These are phyloP conservation scores for Paratilapia polleni DNA, from an alignment of 2,113 vertebrate genomes.

Conservation along the genomic window DNA sequence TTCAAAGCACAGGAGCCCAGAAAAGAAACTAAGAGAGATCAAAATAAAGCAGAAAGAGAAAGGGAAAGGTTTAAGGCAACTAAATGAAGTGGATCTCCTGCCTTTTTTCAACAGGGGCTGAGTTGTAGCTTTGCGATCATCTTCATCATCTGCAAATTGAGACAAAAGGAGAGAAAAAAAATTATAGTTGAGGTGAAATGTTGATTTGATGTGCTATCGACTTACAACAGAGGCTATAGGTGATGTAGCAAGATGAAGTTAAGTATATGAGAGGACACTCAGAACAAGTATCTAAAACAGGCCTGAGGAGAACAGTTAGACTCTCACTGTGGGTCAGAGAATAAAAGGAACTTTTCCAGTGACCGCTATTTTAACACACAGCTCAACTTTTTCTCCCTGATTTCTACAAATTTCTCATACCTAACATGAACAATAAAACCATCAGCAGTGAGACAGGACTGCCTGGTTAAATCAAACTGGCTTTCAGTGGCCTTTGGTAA, in stretches of 20 bases:
- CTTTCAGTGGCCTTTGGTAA: not conserved
- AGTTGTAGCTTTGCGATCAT: slow-evolving; percentile 92
- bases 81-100: slow-evolving; percentile 89
- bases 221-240: not conserved
- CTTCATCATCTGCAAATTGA: slow-evolving; percentile 91
- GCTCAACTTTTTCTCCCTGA: not conserved
- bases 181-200: slow-evolving; percentile 16
- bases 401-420: slow-evolving; percentile 3
- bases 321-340: not conserved
- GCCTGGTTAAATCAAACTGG: not conserved
- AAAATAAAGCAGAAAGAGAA: slow-evolving; percentile 49
- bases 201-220: not conserved
- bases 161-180: slow-evolving; percentile 65
- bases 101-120: slow-evolving; percentile 99
- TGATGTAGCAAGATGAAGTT: not conserved
- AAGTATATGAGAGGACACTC: not conserved
- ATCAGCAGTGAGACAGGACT: not conserved
- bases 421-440: slow-evolving; percentile 9
- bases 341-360: slow-evolving; percentile 7
- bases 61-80: slow-evolving; percentile 56
- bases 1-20: not conserved
- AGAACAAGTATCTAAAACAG: not conserved
- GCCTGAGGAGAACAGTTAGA: not conserved
- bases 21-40: slow-evolving; percentile 2
- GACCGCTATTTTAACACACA: not conserved